Conservation (phyloP, 1,140 invertebrate species). For the Halotydeus destructor region DNA sequence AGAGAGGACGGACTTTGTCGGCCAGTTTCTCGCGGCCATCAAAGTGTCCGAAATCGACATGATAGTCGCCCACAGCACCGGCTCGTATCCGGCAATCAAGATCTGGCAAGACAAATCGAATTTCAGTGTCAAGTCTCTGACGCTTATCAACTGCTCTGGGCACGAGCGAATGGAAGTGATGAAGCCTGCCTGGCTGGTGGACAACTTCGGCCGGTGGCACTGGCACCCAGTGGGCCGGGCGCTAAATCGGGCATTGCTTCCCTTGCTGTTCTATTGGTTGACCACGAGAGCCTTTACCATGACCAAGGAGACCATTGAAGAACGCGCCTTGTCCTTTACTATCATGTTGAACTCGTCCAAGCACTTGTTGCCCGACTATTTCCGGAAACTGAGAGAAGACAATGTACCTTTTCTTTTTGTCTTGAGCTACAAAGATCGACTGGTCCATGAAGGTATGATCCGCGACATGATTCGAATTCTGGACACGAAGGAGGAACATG, state of each 20-base stretch:
- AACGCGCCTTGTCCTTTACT: too few relatives aligned
- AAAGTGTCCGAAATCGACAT: slow-evolving; percentile 9
- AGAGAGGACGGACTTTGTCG: slow-evolving; percentile 14
- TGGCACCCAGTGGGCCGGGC: slow-evolving; percentile 9
- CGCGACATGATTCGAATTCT: slow-evolving; percentile 14
- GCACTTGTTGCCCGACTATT: too few relatives aligned
- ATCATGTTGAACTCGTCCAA: too few relatives aligned
- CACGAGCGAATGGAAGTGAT: slow-evolving; percentile 10
- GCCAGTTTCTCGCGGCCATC: slow-evolving; percentile 15
- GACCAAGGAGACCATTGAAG: slow-evolving; percentile 3
- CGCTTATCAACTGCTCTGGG: slow-evolving; percentile 14
- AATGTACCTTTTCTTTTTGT: slow-evolving; percentile 12
- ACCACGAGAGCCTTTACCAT: slow-evolving; percentile 9
- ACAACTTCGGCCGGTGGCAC: slow-evolving; percentile 2
- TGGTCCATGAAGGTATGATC: slow-evolving; percentile 12
- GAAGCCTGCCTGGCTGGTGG: slow-evolving; percentile 14
- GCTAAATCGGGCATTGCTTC: neutral
- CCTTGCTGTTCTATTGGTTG: neutral
- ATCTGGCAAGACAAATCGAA: neutral
- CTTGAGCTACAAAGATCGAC: slow-evolving; percentile 15
- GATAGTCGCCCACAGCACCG: slow-evolving; percentile 1
- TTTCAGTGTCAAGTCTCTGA: slow-evolving; percentile 9
- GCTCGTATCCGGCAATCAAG: neutral
- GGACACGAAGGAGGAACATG: slow-evolving; percentile 10
- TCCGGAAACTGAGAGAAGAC: too few relatives aligned